Percentiles rank a stretch among this genome's conserved stretches.
These are phyloP conservation scores for Ricordea florida DNA, from an alignment of 92 coral and sea anemone genomes.

Conservation along the genomic window DNA sequence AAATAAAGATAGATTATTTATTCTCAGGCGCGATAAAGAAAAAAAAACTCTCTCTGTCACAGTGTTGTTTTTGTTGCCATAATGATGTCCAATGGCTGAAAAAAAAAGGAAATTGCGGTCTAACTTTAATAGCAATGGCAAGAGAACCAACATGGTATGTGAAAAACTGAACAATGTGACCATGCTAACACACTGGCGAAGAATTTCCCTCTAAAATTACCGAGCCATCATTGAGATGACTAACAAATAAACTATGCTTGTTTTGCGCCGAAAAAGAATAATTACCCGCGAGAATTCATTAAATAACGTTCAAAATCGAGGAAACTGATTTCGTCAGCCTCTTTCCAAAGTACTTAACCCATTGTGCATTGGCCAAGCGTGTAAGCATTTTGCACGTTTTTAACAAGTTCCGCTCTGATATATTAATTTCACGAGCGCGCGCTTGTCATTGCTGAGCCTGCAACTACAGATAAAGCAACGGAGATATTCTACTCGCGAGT, in stretches of 20 bases:
- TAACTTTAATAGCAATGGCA: no score
- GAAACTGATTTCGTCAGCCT: conserved; percentile 17
- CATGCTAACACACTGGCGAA: no score
- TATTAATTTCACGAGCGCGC: not conserved
- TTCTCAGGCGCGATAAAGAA: conserved; percentile 44
- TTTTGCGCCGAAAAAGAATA: conserved; percentile 1
- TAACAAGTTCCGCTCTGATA: not conserved
- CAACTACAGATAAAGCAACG: conserved; percentile 1
- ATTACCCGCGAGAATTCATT: not conserved
- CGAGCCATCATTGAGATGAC: no score
- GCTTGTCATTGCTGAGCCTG: not conserved
- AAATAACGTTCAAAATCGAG: conserved; percentile 30
- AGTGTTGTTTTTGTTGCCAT: conserved; percentile 15
- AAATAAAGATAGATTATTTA: conserved; percentile 77
- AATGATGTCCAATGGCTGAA: not conserved
- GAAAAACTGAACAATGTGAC: no score
- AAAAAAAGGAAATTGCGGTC: not conserved
- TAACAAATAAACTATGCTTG: not conserved
- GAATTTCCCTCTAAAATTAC: no score
- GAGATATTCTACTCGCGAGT: conserved; percentile 8
- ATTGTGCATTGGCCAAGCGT: not conserved
- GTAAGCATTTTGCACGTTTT: not conserved
- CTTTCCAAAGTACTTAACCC: conserved; percentile 6
- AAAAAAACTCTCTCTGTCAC: conserved; percentile 19
- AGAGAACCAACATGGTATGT: no score